These are phyloP conservation scores for Pheosia gnoma DNA, from an alignment of 2,888 invertebrate species.

Conservation along the genomic window DNA sequence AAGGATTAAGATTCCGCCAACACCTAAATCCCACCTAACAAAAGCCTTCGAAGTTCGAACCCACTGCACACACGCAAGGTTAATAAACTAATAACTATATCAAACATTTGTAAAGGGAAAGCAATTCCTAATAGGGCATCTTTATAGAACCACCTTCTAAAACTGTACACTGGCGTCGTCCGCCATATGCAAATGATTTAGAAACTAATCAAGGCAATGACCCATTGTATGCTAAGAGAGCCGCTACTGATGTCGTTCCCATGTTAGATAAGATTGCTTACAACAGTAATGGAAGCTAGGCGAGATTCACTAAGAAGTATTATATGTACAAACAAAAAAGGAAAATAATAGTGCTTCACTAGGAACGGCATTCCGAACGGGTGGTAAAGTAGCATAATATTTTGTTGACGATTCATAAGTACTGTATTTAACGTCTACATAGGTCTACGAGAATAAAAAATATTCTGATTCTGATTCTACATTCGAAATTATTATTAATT, in stretches of 20 bases:
- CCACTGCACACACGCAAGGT: conserved; percentile 7
- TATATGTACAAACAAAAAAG: conserved; percentile 19
- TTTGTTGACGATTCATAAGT: too few species aligned
- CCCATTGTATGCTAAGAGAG: conserved; percentile 59
- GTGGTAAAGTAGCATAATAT: too few species aligned
- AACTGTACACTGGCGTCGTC: conserved; percentile 14
- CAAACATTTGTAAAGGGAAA: conserved; percentile 19
- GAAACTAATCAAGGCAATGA: conserved; percentile 54
- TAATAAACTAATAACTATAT: conserved; percentile 20
- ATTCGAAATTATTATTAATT: too few species aligned
- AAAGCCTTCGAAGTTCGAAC: not conserved
- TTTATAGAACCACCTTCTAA: conserved; percentile 14
- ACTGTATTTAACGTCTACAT: too few species aligned
- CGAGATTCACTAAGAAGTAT: conserved; percentile 27
- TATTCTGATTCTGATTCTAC: too few species aligned
- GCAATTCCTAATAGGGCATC: conserved; percentile 18
- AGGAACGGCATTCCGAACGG: too few species aligned
- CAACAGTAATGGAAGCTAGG: conserved; percentile 20
- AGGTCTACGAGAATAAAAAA: too few species aligned
- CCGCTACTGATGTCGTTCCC: conserved; percentile 53
- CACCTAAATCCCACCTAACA: not conserved
- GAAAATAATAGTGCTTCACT: conserved; percentile 19
- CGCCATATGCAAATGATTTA: conserved; percentile 47
- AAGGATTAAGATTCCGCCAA: not conserved
- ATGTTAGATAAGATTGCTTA: conserved; percentile 55